Percentiles rank a stretch among this genome's conserved stretches.
These are phyloP conservation scores for Ooceraea biroi DNA, from an alignment of 1,140 invertebrate species.

Conservation along the genomic window DNA sequence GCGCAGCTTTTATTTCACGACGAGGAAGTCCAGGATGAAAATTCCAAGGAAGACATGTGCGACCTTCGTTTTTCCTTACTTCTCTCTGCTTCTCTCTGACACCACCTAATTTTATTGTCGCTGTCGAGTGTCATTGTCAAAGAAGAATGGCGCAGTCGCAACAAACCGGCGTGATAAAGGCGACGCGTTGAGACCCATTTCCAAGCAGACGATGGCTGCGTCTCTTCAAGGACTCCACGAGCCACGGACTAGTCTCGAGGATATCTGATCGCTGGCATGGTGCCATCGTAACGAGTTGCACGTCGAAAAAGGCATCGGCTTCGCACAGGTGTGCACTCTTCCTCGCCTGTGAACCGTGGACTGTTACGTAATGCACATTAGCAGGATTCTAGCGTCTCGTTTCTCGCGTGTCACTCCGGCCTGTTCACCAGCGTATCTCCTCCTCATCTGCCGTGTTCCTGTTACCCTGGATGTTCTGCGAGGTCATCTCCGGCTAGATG, in stretches of 20 bases:
- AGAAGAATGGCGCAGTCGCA: neutral
- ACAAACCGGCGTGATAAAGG: conserved; percentile 4
- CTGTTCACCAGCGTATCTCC: conserved; percentile 18
- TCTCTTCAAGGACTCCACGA: conserved; percentile 52
- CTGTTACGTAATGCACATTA: conserved; percentile 70
- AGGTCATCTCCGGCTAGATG: neutral
- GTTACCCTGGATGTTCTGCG: conserved; percentile 10
- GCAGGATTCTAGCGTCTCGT: conserved; percentile 31
- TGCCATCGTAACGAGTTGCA: conserved; percentile 13
- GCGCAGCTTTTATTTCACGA: no score
- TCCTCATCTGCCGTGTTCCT: conserved; percentile 21
- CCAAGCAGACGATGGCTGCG: conserved; percentile 12
- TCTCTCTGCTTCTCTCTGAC: neutral
- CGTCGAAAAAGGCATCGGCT: conserved; percentile 54
- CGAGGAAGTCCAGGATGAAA: neutral
- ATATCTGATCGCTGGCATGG: conserved; percentile 33
- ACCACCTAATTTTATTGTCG: conserved; percentile 26
- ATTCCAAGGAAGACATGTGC: neutral
- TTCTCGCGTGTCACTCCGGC: conserved; percentile 38
- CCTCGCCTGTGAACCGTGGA: conserved; percentile 63
- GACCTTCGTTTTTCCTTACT: neutral
- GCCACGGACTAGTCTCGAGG: conserved; percentile 1
- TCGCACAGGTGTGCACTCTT: conserved; percentile 71
- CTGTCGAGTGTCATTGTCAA: conserved; percentile 25
- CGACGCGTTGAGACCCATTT: neutral